These are phyloP conservation scores for Hemiscyllium ocellatum DNA, from an alignment of 2,113 vertebrate genomes.

Conservation along the genomic window DNA sequence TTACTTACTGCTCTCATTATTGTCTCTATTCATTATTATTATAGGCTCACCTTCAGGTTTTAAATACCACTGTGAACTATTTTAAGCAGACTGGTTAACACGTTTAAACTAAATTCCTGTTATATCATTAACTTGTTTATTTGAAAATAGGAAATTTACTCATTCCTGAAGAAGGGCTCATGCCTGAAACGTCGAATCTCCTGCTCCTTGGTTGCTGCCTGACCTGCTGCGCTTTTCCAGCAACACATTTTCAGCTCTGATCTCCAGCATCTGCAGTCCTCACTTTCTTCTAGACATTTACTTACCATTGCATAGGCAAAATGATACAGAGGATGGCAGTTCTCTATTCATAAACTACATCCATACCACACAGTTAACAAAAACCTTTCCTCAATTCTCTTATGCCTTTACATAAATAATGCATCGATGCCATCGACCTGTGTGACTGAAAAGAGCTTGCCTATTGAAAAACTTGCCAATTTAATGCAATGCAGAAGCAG, in stretches of 20 bases:
- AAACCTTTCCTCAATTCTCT: neutral
- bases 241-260: too few species aligned
- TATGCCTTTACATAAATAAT: neutral
- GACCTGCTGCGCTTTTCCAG: too few species aligned
- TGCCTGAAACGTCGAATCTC: too few species aligned
- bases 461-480: constrained; percentile 4
- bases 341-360: neutral
- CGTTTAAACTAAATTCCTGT: neutral
- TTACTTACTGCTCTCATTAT: neutral
- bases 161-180: too few species aligned
- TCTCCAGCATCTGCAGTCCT: too few species aligned
- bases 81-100: neutral
- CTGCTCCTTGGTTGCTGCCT: too few species aligned
- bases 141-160: neutral
- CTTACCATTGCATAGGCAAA: neutral
- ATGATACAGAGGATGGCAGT: neutral
- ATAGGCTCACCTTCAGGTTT: neutral
- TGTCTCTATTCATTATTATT: neutral
- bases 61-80: neutral
- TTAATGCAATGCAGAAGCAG: neutral
- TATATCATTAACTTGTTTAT: neutral
- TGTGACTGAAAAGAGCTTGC: neutral
- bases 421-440: neutral
- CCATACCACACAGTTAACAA: neutral
- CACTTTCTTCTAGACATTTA: neutral